phyloP scores from a whole-genome alignment of 2,113 vertebrate genomes.

The Cyanistes caeruleus region DNA sequence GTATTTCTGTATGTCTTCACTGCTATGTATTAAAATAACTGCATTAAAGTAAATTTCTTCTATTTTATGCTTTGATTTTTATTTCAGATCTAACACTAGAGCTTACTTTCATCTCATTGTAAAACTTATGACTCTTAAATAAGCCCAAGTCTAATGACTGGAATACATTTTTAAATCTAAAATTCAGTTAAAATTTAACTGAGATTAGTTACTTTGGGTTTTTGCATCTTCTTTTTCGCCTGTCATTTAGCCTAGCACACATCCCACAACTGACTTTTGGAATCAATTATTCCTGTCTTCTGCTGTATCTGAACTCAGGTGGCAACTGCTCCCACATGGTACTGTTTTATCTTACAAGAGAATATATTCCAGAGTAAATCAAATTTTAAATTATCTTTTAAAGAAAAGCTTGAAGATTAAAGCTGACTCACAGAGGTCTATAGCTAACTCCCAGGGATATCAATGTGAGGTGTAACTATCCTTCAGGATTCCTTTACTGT shows the following conservation, averaged over 20 bases:
- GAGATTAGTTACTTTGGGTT: rapidly evolving
- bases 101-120: background rate
- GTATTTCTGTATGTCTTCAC: background rate
- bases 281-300: background rate
- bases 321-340: background rate
- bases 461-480: background rate
- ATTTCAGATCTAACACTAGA: background rate
- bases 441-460: background rate
- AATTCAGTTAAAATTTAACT: background rate
- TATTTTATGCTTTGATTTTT: background rate
- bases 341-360: background rate
- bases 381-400: background rate
- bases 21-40: background rate
- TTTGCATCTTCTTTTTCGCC: background rate
- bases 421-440: background rate
- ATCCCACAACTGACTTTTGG: background rate
- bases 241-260: background rate
- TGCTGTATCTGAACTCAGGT: background rate
- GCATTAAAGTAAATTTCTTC: background rate
- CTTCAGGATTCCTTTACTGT: background rate
- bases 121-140: background rate
- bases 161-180: background rate
- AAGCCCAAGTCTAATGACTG: background rate
- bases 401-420: background rate
- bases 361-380: background rate